Percentiles rank a stretch among this genome's conserved stretches.
phyloP scores from a whole-genome alignment of 2,113 vertebrate genomes.

The Lagopus leucura region DNA sequence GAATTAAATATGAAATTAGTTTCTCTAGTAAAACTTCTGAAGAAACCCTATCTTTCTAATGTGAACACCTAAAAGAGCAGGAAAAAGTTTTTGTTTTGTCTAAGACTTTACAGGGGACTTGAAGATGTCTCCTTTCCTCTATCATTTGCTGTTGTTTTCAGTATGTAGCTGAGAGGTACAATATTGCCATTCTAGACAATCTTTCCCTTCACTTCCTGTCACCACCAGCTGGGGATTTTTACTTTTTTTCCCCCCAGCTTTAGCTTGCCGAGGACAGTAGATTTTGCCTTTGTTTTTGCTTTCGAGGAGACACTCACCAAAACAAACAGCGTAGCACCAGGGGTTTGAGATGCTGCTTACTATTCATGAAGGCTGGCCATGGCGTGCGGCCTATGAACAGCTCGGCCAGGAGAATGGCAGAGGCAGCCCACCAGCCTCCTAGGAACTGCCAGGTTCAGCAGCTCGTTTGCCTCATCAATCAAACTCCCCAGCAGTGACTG shows the following conservation, averaged over 20 bases:
- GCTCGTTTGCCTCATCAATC: neutral
- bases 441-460: neutral
- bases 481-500: neutral
- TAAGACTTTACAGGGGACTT: neutral
- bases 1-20: conserved; percentile 53
- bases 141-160: neutral
- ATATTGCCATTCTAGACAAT: neutral
- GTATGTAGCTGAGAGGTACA: neutral
- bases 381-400: rapidly evolving
- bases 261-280: neutral
- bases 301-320: neutral
- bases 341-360: neutral
- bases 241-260: neutral
- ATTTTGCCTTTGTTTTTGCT: neutral
- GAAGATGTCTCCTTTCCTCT: neutral
- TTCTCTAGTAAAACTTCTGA: conserved; percentile 16
- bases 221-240: neutral
- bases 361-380: neutral
- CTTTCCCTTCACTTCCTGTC: neutral
- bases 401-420: neutral
- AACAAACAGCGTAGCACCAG: neutral
- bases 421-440: rapidly evolving
- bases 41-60: neutral
- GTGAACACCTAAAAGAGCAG: neutral
- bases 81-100: neutral